phyloP scores from a whole-genome alignment of 2,888 invertebrate genomes.

The Hydropsyche betteni region DNA sequence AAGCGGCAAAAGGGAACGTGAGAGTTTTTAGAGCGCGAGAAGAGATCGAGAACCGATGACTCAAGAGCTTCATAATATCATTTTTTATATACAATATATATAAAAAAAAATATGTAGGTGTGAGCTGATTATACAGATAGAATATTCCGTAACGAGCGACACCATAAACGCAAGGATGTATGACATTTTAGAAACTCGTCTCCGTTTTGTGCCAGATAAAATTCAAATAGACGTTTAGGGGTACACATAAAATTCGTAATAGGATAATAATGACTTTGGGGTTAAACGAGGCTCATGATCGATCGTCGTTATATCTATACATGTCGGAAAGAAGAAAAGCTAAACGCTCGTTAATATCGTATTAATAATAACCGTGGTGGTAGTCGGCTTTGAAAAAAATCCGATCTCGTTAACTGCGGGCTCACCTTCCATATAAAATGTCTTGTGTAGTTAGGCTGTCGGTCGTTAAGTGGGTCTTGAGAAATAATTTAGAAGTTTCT shows the following conservation, averaged over 20 bases:
- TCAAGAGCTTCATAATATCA: not conserved
- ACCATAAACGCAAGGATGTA: not conserved
- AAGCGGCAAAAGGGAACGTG: slow-evolving; percentile 13
- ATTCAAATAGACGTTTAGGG: too few relatives aligned
- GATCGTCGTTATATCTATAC: not conserved
- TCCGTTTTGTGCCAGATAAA: too few relatives aligned
- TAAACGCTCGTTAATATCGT: slow-evolving; percentile 19
- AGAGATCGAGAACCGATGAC: slow-evolving; percentile 2
- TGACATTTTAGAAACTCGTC: too few relatives aligned
- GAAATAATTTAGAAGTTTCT: not conserved
- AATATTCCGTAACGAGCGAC: slow-evolving; percentile 12
- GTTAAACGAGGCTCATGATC: slow-evolving; percentile 22
- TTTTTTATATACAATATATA: not conserved
- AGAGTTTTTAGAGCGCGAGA: slow-evolving; percentile 9
- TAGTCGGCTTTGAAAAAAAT: slow-evolving; percentile 7
- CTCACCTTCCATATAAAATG: slow-evolving; percentile 1
- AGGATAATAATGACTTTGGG: slow-evolving; percentile 16
- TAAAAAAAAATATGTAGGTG: slow-evolving; percentile 1
- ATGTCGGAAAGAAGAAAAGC: too few relatives aligned
- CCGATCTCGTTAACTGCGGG: slow-evolving; percentile 10
- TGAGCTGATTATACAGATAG: not conserved
- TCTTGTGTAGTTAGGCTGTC: not conserved
- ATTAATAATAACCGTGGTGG: slow-evolving; percentile 8
- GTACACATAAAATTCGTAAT: not conserved
- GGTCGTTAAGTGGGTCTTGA: slow-evolving; percentile 12